Percentiles rank a stretch among this genome's conserved stretches.
Evolutionary conservation across 1,140 invertebrate species (phyloP).

Genomic region (Drosophila bocki): DNA sequence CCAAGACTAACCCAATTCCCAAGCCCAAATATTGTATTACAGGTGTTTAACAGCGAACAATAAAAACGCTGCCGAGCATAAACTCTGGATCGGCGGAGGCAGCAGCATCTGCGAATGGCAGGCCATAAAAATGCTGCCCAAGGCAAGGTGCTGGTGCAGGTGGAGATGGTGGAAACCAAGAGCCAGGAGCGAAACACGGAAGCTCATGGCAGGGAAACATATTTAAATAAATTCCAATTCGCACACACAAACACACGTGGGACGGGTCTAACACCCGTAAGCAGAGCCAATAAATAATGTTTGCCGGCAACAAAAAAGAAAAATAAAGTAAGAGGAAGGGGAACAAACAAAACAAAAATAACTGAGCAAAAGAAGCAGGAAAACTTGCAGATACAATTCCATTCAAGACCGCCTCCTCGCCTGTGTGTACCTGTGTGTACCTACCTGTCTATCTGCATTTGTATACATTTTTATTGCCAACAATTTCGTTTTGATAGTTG

Average conservation of each 20-base stretch:
- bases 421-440: neutral
- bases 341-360: slow-evolving; percentile 11
- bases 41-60: slow-evolving; percentile 78
- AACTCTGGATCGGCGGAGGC: slow-evolving; percentile 31
- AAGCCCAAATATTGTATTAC: slow-evolving; percentile 68
- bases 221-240: slow-evolving; percentile 82
- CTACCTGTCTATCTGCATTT: slow-evolving; percentile 72
- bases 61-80: slow-evolving; percentile 63
- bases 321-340: neutral
- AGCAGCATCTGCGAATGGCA: slow-evolving; percentile 74
- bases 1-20: neutral
- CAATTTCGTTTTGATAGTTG: slow-evolving; percentile 80
- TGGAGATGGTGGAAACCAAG: neutral
- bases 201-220: slow-evolving; percentile 53
- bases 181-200: slow-evolving; percentile 17
- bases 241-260: slow-evolving; percentile 20
- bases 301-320: slow-evolving; percentile 21
- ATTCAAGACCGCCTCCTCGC: neutral
- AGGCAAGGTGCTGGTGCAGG: slow-evolving; percentile 34
- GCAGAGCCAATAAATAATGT: slow-evolving; percentile 79
- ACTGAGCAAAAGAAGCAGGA: slow-evolving; percentile 30
- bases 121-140: slow-evolving; percentile 74
- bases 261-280: slow-evolving; percentile 45
- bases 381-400: slow-evolving; percentile 59
- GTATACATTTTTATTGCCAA: slow-evolving; percentile 82